These are phyloP conservation scores for Danio tinwini DNA, from an alignment of 2,797 vertebrate genomes.

Conservation along the genomic window DNA sequence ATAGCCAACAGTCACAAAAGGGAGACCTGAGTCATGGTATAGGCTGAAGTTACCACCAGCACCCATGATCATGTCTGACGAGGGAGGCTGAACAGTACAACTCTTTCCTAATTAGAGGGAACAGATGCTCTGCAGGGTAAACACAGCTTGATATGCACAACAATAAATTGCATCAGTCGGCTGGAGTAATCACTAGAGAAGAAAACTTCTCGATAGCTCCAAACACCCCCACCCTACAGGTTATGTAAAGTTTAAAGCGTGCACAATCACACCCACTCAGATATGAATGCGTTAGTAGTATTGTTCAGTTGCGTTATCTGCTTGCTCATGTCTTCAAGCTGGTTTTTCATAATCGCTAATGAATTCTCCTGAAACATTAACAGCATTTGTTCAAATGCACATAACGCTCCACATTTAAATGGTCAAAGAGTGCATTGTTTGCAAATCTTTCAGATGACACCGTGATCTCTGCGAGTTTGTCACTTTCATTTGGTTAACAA, in stretches of 20 bases:
- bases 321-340: not conserved
- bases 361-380: not conserved
- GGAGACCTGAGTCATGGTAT: conserved; percentile 18
- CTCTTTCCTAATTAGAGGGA: conserved; percentile 63
- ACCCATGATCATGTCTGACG: conserved; percentile 46
- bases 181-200: conserved; percentile 43
- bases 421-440: not conserved
- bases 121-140: conserved; percentile 61
- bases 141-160: conserved; percentile 63
- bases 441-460: not conserved
- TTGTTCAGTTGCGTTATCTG: not conserved
- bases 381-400: not conserved
- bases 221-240: conserved; percentile 35
- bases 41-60: conserved; percentile 30
- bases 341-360: conserved; percentile 2
- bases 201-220: conserved; percentile 37
- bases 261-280: conserved; percentile 29
- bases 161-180: conserved; percentile 58
- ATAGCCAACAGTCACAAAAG: conserved; percentile 15
- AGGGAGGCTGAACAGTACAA: conserved; percentile 49
- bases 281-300: not conserved
- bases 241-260: conserved; percentile 47
- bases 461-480: not conserved
- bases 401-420: not conserved
- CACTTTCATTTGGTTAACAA: conserved; percentile 37